A percentile compares a stretch with the other conserved stretches of the same genome.
phyloP scores from a whole-genome alignment of 2,113 vertebrate species.

The Mobula hypostoma region DNA sequence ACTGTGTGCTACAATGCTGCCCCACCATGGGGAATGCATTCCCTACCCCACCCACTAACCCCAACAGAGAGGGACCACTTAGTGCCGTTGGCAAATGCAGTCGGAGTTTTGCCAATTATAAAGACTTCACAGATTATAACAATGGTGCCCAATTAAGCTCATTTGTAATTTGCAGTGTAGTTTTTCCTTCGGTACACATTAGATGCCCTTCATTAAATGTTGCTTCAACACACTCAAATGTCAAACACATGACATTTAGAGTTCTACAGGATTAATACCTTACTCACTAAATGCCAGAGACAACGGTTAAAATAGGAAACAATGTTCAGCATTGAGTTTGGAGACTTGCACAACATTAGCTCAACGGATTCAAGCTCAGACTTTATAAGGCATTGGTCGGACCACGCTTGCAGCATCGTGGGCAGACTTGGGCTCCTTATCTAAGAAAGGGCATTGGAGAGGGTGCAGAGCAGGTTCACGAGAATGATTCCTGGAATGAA shows the following conservation, averaged over 20 bases:
- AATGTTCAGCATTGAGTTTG: background rate
- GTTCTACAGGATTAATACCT: background rate
- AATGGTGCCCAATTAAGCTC: background rate
- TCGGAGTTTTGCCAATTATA: background rate
- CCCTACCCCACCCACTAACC: too few species aligned
- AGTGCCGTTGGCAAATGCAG: background rate
- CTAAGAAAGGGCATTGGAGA: too few species aligned
- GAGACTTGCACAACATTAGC: background rate
- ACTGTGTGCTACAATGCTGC: too few species aligned
- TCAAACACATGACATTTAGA: conserved; percentile 10
- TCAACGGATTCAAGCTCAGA: background rate
- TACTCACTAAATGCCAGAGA: background rate
- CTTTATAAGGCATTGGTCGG: too few species aligned
- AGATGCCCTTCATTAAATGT: background rate
- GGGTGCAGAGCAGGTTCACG: too few species aligned
- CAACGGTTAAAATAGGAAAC: background rate
- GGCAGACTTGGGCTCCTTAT: too few species aligned
- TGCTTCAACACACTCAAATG: background rate
- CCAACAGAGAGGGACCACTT: background rate
- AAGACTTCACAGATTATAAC: background rate
- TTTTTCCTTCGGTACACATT: background rate
- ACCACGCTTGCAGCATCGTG: too few species aligned
- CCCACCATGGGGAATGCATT: too few species aligned
- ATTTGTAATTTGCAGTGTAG: background rate
- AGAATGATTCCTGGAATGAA: too few species aligned